Conservation (phyloP, 2,888 invertebrate species). For the Campoplex nolae region DNA sequence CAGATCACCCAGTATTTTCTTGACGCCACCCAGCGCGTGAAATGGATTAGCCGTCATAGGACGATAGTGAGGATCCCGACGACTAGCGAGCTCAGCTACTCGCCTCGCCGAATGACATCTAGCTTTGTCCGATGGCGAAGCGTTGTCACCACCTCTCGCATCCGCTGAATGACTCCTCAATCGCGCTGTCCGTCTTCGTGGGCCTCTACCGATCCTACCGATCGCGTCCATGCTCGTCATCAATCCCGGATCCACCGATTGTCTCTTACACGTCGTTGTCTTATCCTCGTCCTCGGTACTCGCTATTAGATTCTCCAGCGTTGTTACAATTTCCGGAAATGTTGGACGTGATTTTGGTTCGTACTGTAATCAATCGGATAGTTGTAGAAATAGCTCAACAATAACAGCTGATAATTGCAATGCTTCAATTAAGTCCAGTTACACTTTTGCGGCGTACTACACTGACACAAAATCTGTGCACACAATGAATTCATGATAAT, state of each 20-base stretch:
- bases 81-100: conserved; percentile 94
- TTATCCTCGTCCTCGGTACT: conserved; percentile 77
- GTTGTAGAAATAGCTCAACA: not conserved
- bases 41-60: conserved; percentile 90
- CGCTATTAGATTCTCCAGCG: conserved; percentile 86
- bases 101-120: conserved; percentile 89
- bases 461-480: not conserved
- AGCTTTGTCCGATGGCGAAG: conserved; percentile 91
- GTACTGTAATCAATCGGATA: conserved; percentile 87
- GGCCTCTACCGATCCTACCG: conserved; percentile 77
- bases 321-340: conserved; percentile 92
- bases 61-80: conserved; percentile 93
- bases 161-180: conserved; percentile 82
- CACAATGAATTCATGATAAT: too few relatives aligned
- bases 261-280: conserved; percentile 75
- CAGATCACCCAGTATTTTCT: conserved; percentile 90
- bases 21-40: conserved; percentile 91
- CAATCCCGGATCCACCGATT: conserved; percentile 78
- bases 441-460: too few relatives aligned
- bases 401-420: not conserved
- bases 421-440: too few relatives aligned
- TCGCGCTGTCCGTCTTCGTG: conserved; percentile 74
- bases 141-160: conserved; percentile 82
- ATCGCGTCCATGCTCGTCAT: conserved; percentile 82
- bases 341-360: conserved; percentile 95